Evolutionary conservation across 2,888 invertebrate species (phyloP), one percentile per base, ranked within the genome.

Genomic region (Ecdyonurus torrentis): DNA sequence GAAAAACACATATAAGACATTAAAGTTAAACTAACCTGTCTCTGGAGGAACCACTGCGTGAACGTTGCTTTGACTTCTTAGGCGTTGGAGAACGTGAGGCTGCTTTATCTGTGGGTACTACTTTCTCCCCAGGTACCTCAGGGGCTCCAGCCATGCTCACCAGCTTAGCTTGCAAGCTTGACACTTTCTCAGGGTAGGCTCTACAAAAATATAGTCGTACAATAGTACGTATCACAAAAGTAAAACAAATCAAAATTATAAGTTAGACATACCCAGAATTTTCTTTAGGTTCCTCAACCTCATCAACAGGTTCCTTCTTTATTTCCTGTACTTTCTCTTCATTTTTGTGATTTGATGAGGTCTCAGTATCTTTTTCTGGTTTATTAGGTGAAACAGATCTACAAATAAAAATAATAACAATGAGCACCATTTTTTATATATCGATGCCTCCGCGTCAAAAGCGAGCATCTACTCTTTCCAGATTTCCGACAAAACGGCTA

Each of bases 161-260:
- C 66, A 83, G 72, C 70, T 83, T 83, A 2, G 81, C 83, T 71
- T 83, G 83, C 2, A 83, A 75, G 68, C 81, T 78, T 2, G 82
- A 81, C 63, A 83, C 79, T 1, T 78, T 75, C n/a, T 76, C 78
- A 3, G 75, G 74, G 3, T 77, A 74, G 70, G 75, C 75, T 63
- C 77, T 77, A 65, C 37, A 10, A 15, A 52, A 10, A 52, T 15
- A 10, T 52, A 52, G 52, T 52, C 18, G 18, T 52, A 15, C 18
- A 52, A 52, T 52, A 15, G 10, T 52, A 15, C 18, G 10, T 15
- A 52, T 52, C 10, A 52, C 18, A 52, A 10, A 52, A 10, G 18
- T 52, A 52, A 52, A 52, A 10, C 10, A 52, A 15, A 52, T 10
- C 10, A 52, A 52, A 52, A 15, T 15, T 52, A 52, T 52, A 15